These are phyloP conservation scores for Lamellibrachia luymesi DNA, from an alignment of 1,140 invertebrate genomes.

Conservation along the genomic window DNA sequence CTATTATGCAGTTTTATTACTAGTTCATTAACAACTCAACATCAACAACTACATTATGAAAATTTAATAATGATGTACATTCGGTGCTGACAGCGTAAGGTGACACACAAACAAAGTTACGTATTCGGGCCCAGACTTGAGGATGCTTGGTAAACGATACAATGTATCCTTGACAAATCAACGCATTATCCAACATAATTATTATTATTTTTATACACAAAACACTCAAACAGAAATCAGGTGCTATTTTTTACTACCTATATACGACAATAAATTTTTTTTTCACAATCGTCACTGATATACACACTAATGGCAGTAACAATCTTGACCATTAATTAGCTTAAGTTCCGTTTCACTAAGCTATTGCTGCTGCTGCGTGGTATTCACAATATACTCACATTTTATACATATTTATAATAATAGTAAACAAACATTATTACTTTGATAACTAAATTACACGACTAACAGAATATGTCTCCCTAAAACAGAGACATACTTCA, in stretches of 20 bases:
- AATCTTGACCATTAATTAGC: not conserved
- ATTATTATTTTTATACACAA: not conserved
- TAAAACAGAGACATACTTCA: not conserved
- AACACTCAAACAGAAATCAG: not conserved
- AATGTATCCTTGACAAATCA: not conserved
- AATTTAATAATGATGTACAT: conserved; percentile 2
- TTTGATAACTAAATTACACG: not conserved
- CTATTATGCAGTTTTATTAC: not conserved
- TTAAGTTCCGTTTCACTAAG: not conserved
- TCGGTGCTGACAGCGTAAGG: not conserved
- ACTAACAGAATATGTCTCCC: not conserved
- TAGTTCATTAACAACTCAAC: not conserved
- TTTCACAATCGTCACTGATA: not conserved
- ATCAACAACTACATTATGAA: not conserved
- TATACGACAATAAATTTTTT: not conserved
- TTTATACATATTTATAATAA: conserved; percentile 6
- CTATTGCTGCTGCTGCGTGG: not conserved
- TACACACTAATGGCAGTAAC: not conserved
- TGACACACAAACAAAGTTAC: not conserved
- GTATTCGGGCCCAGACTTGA: not conserved
- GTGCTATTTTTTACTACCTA: not conserved
- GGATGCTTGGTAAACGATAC: not conserved
- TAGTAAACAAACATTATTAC: not conserved
- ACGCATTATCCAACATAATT: not conserved
- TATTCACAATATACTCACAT: not conserved